Evolutionary conservation across 2,888 invertebrate species (phyloP).

Genomic region (Cremastinae sp.): DNA sequence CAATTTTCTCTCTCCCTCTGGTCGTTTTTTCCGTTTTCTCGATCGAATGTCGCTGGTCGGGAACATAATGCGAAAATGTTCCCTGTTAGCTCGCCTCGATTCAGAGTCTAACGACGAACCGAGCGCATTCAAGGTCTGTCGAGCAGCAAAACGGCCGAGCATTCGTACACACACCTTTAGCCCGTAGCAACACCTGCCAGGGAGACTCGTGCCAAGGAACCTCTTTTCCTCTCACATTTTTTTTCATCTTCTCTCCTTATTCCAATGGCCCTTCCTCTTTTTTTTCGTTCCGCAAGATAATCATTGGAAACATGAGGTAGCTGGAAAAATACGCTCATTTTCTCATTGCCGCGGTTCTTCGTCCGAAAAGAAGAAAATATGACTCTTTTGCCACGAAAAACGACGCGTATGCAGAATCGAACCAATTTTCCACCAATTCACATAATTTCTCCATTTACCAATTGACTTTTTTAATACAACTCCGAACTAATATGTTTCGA

Average conservation of each 20-base stretch:
- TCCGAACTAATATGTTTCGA: too few relatives aligned
- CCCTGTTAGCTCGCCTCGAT: slow-evolving; percentile 46
- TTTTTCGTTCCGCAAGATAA: slow-evolving; percentile 15
- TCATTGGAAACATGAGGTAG: slow-evolving; percentile 19
- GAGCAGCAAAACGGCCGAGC: slow-evolving; percentile 57
- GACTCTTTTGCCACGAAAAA: too few relatives aligned
- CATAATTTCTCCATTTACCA: too few relatives aligned
- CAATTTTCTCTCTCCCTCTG: slow-evolving; percentile 51
- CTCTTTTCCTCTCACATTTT: slow-evolving; percentile 18
- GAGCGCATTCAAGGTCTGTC: slow-evolving; percentile 73
- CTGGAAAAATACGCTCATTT: neutral
- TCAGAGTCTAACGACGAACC: slow-evolving; percentile 70
- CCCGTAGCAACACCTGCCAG: slow-evolving; percentile 62
- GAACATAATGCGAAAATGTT: slow-evolving; percentile 42
- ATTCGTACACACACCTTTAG: slow-evolving; percentile 69
- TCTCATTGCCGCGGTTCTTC: too few relatives aligned
- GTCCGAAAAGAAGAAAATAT: too few relatives aligned
- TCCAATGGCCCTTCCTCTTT: slow-evolving; percentile 10
- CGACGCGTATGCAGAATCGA: too few relatives aligned
- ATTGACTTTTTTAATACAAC: too few relatives aligned
- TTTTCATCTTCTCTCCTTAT: neutral
- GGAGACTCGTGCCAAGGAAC: slow-evolving; percentile 42
- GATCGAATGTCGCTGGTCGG: slow-evolving; percentile 17
- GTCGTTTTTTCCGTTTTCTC: slow-evolving; percentile 13
- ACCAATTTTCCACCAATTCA: too few relatives aligned